phyloP scores from a whole-genome alignment of 2,888 invertebrate species.

The Heliconius charithonia region DNA sequence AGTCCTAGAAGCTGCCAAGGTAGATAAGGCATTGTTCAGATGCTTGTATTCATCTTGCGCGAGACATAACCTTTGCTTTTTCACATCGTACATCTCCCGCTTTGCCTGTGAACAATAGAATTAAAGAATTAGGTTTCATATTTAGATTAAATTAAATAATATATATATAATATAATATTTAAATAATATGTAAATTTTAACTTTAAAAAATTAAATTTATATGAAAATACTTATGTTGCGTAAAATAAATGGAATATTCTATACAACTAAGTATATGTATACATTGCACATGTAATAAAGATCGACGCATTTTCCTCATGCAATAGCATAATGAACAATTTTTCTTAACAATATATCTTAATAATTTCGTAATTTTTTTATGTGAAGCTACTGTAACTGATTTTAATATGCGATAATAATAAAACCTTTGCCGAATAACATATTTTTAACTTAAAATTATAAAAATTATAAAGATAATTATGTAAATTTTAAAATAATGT shows the following conservation, averaged over 20 bases:
- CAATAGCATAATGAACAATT: background rate
- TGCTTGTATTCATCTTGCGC: constrained; percentile 98
- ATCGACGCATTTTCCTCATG: constrained; percentile 17
- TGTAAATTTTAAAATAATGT: background rate
- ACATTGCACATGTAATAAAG: background rate
- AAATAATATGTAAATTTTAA: background rate
- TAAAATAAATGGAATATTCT: constrained; percentile 17
- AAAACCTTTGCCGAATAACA: background rate
- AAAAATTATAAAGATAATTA: background rate
- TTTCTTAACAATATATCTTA: constrained; percentile 7
- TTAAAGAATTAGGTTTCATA: background rate
- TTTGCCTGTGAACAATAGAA: constrained; percentile 88
- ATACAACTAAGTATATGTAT: constrained; percentile 1
- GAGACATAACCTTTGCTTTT: constrained; percentile 95
- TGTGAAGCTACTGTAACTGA: background rate
- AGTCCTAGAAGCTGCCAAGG: constrained; percentile 94
- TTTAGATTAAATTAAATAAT: background rate
- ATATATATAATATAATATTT: background rate
- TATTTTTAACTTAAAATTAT: background rate
- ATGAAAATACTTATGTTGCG: background rate
- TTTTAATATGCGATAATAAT: background rate
- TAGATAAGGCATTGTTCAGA: constrained; percentile 92
- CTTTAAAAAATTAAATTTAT: background rate
- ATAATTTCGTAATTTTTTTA: constrained; percentile 1
- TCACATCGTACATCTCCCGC: constrained; percentile 97